Conservation (phyloP, 2,113 vertebrate species). For the Toxotes chatareus region DNA sequence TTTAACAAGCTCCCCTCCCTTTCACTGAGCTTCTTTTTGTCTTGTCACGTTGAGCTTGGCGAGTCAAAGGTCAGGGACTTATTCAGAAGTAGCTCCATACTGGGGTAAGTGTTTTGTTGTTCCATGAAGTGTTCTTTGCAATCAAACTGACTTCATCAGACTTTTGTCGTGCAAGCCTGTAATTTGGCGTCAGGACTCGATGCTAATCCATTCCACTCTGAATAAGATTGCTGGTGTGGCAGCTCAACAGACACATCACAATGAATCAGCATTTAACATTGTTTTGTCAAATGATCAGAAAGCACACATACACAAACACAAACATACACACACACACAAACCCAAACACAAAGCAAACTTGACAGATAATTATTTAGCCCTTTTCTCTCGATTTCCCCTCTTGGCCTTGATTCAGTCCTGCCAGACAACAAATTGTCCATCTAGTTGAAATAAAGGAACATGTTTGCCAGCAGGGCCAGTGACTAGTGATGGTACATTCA, state of each 20-base stretch:
- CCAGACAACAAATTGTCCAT: neutral
- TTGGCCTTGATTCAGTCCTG: neutral
- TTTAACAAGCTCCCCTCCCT: neutral
- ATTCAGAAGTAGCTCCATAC: constrained; percentile 13
- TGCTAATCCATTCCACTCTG: constrained; percentile 33
- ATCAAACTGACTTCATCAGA: constrained; percentile 29
- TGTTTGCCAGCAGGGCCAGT: constrained; percentile 28
- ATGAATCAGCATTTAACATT: constrained; percentile 24
- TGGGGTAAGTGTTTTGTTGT: constrained; percentile 45
- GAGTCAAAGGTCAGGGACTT: neutral
- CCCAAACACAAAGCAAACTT: neutral
- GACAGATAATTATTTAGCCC: neutral
- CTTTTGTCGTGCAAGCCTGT: constrained; percentile 22
- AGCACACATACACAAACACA: neutral
- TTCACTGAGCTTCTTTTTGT: constrained; percentile 6
- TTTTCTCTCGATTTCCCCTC: constrained; percentile 2
- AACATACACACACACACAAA: neutral
- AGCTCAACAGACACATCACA: neutral
- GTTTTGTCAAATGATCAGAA: constrained; percentile 29
- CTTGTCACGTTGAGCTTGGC: neutral
- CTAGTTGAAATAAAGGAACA: constrained; percentile 26
- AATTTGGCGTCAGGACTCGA: constrained; percentile 31
- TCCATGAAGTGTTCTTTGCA: constrained; percentile 25
- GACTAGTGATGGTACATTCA: neutral
- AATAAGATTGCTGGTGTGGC: constrained; percentile 18